Evolutionary conservation across 2,113 vertebrate genomes (phyloP), one percentile per base, ranked within the genome.

Genomic region (Hippocampus mohnikei): DNA sequence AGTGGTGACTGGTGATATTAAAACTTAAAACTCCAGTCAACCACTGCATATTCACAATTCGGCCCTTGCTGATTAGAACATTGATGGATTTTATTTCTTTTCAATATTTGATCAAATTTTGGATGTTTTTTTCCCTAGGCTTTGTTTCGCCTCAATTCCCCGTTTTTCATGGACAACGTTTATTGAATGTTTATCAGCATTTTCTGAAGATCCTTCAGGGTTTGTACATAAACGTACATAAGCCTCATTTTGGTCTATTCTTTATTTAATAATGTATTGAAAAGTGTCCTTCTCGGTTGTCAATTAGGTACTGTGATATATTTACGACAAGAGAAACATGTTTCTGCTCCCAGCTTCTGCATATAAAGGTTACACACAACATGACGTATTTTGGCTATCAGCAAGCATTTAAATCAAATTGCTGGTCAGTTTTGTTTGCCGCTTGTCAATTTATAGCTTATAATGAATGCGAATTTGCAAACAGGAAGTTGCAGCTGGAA

Each of bases 401-500:
- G 58, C 29, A 60, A 60, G 13, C 58, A 37, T 60, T 60, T 33
- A 33, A 60, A 60, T 60, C 58, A 27, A 6, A 33, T 33, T 33
- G 27, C 55, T 60, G 20, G 27, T 58, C 55, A 11, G 33, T 40
- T 23, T 58, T 21, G 60, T 63, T 63, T 42, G 61, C 40, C 3
- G 20, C 10, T 42, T 63, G 40, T 42, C 37, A 42, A 63, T 60
- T 60, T 60, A 33, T 33, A 20, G 58, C 37, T 42, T 42, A n/a
- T 63, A 21, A 63, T 42, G 40, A 63, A 65, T 46, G 63, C 4
- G 7, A 25, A 46, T 41, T 25, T 65, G 63, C 12, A 65, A 65
- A 65, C 41, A 25, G 63, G 11, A 65, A 46, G 63, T 65, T 44
- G 41, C 41, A 25, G 13, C 11, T 65, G 63, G 63, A 65, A n/a